Percentiles rank a stretch among this genome's conserved stretches.
Evolutionary conservation across 1,140 invertebrate species (phyloP).

Genomic region (Anastrepha ludens): DNA sequence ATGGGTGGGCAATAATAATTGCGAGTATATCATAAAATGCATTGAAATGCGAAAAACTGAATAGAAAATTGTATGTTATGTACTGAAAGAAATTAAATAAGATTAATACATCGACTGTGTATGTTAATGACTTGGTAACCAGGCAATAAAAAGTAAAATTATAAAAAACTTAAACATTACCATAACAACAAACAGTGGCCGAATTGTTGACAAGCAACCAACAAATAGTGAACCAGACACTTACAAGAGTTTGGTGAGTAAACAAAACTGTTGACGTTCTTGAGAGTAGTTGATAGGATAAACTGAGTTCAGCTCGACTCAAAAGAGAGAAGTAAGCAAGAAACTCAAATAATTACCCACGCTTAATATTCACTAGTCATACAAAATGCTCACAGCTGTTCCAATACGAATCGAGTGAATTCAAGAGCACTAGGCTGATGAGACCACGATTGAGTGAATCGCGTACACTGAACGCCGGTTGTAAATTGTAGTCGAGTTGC

Average conservation of each 20-base stretch:
- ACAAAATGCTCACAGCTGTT: conserved; percentile 13
- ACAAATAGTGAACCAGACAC: neutral
- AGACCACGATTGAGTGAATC: conserved; percentile 30
- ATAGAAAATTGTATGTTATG: neutral
- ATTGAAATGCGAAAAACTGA: no score
- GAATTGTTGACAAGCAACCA: conserved; percentile 31
- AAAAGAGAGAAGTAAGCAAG: neutral
- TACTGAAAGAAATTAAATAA: neutral
- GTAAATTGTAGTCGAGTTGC: neutral
- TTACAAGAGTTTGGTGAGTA: neutral
- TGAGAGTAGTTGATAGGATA: neutral
- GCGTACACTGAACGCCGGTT: neutral
- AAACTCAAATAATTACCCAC: neutral
- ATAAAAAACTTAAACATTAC: conserved; percentile 22
- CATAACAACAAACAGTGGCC: conserved; percentile 34
- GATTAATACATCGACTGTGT: neutral
- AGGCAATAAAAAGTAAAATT: conserved; percentile 7
- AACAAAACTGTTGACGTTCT: neutral
- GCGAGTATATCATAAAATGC: no score
- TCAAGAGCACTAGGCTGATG: neutral
- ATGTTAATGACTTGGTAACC: neutral
- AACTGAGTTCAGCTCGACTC: neutral
- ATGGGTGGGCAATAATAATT: no score
- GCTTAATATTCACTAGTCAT: neutral
- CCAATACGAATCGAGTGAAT: neutral